These are phyloP conservation scores for Drosophila mauritiana DNA, from an alignment of 1,140 invertebrate species.

Conservation along the genomic window DNA sequence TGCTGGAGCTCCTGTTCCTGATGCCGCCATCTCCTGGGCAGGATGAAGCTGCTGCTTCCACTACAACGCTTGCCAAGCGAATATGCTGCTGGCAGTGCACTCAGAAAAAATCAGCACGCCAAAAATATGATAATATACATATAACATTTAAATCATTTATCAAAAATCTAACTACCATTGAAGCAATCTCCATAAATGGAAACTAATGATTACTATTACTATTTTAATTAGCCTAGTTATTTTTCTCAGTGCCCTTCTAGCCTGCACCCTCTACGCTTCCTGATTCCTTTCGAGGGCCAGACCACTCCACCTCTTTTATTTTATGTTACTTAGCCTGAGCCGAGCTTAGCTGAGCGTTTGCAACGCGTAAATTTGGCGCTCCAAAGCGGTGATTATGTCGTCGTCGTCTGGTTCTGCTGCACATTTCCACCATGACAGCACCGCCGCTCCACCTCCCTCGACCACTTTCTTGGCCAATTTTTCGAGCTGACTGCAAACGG, in stretches of 20 bases:
- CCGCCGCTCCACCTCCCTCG: neutral
- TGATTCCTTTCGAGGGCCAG: constrained; percentile 17
- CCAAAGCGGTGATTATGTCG: constrained; percentile 75
- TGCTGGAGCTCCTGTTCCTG: constrained; percentile 9
- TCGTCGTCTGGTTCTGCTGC: constrained; percentile 30
- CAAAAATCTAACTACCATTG: no score
- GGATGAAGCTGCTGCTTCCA: constrained; percentile 23
- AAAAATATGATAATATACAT: no score
- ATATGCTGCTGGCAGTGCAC: neutral
- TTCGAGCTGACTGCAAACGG: constrained; percentile 33
- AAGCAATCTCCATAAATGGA: no score
- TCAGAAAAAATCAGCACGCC: neutral
- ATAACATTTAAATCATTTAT: no score
- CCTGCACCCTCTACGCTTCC: neutral
- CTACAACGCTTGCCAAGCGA: constrained; percentile 19
- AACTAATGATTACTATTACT: no score
- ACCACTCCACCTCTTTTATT: neutral
- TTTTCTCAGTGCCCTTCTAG: neutral
- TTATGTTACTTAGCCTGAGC: constrained; percentile 54
- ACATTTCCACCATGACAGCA: neutral
- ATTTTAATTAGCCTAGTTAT: no score
- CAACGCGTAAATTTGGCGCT: constrained; percentile 67
- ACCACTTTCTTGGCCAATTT: constrained; percentile 41
- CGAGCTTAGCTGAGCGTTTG: constrained; percentile 54
- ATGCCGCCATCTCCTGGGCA: constrained; percentile 9